These are phyloP conservation scores for Lophius americanus DNA, from an alignment of 2,797 vertebrate species.

Conservation along the genomic window DNA sequence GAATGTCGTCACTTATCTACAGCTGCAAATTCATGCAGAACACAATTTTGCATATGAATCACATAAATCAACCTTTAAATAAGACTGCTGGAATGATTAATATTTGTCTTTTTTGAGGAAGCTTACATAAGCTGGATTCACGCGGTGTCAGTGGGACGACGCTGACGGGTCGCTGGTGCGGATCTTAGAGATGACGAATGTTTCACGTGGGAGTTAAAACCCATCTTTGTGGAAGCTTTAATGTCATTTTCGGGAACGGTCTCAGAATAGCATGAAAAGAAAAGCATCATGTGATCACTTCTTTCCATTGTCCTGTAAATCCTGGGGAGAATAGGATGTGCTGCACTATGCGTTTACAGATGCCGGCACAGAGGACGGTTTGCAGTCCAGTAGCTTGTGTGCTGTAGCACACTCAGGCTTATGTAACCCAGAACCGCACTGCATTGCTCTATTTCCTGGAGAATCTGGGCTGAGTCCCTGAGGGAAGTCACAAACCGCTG, in stretches of 20 bases:
- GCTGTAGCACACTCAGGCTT: constrained; percentile 55
- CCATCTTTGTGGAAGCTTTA: constrained; percentile 20
- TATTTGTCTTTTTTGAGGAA: constrained; percentile 27
- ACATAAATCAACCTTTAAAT: constrained; percentile 19
- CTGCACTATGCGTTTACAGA: constrained; percentile 22
- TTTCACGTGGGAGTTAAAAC: constrained; percentile 52
- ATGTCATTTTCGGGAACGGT: constrained; percentile 34
- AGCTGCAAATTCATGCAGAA: constrained; percentile 40
- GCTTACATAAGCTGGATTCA: constrained; percentile 47
- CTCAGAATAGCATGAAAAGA: constrained; percentile 8
- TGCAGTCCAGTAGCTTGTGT: constrained; percentile 33
- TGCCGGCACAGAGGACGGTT: constrained; percentile 29
- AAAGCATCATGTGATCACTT: constrained; percentile 16
- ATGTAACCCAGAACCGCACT: constrained; percentile 58
- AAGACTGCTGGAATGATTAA: constrained; percentile 23
- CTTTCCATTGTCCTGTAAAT: not conserved
- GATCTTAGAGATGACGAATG: constrained; percentile 51
- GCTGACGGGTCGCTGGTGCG: constrained; percentile 34
- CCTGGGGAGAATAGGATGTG: not conserved
- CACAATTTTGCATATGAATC: constrained; percentile 48
- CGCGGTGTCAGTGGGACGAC: constrained; percentile 34
- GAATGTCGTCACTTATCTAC: constrained; percentile 49
- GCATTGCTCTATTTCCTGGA: constrained; percentile 52
- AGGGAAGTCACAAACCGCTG: constrained; percentile 60
- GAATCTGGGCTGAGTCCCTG: constrained; percentile 70